Evolutionary conservation across 1,140 invertebrate genomes (phyloP).

Genomic region (Drosophila pruinosa): DNA sequence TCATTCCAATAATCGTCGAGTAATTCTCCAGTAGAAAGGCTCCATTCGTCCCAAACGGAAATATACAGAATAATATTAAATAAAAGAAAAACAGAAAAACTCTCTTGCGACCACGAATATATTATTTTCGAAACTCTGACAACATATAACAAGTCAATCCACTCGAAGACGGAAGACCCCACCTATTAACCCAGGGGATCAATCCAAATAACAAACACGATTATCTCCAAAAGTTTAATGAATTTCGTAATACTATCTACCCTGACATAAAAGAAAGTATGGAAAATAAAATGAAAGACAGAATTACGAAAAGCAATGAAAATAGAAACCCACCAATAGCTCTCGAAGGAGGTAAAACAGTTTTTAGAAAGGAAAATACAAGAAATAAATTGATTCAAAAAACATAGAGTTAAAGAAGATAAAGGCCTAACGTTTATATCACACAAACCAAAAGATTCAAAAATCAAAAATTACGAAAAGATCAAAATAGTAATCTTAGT

Average conservation of each 20-base stretch:
- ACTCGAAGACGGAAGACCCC: neutral
- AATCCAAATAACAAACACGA: neutral
- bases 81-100: neutral
- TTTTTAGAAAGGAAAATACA: neutral
- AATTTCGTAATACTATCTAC: neutral
- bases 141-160: neutral
- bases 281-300: too few relatives aligned
- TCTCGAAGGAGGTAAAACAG: neutral
- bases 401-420: too few relatives aligned
- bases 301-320: too few relatives aligned
- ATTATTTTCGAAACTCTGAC: neutral
- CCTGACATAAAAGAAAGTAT: too few relatives aligned
- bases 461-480: too few relatives aligned
- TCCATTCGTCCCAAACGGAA: neutral
- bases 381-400: too few relatives aligned
- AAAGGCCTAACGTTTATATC: too few relatives aligned
- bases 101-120: neutral
- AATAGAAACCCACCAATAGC: neutral
- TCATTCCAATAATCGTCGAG: neutral
- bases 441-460: too few relatives aligned
- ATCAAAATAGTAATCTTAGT: too few relatives aligned
- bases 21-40: neutral
- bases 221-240: neutral
- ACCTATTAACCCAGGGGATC: neutral
- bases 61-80: neutral